A percentile compares a stretch with the other conserved stretches of the same genome.
These are phyloP conservation scores for Drosophila triauraria DNA, from an alignment of 1,140 invertebrate species.

Conservation along the genomic window DNA sequence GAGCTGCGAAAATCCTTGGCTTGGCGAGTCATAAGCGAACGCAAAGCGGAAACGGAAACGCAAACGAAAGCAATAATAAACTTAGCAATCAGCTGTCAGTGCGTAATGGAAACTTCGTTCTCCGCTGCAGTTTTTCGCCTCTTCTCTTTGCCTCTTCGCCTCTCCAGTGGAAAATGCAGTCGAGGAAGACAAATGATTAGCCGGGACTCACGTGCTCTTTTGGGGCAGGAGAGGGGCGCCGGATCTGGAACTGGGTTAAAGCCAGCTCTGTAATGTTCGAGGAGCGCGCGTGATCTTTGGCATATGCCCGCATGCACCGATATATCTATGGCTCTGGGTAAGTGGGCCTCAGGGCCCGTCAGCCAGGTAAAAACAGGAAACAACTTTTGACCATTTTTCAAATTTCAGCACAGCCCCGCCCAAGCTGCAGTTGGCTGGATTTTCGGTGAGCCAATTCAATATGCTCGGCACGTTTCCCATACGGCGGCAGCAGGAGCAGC, in stretches of 20 bases:
- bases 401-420: conserved; percentile 43
- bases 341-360: conserved; percentile 47
- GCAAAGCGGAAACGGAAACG: conserved; percentile 42
- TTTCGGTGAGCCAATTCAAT: conserved; percentile 52
- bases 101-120: conserved; percentile 59
- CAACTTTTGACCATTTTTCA: conserved; percentile 65
- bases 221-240: background rate
- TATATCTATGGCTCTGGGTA: conserved; percentile 42
- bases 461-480: conserved; percentile 48
- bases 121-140: conserved; percentile 20
- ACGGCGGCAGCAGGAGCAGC: conserved; percentile 22
- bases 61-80: conserved; percentile 63
- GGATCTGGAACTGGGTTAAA: conserved; percentile 53
- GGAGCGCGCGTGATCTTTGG: conserved; percentile 56
- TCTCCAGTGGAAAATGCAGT: conserved; percentile 36
- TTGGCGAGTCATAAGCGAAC: conserved; percentile 55
- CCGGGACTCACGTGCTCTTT: conserved; percentile 46
- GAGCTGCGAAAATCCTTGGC: conserved; percentile 41
- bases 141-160: background rate
- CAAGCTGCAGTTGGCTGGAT: conserved; percentile 18
- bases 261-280: conserved; percentile 42
- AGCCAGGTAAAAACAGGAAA: conserved; percentile 54
- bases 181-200: conserved; percentile 66
- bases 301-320: conserved; percentile 47
- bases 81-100: conserved; percentile 66